These are phyloP conservation scores for Rutilus rutilus DNA, from an alignment of 2,113 vertebrate genomes.

Conservation along the genomic window DNA sequence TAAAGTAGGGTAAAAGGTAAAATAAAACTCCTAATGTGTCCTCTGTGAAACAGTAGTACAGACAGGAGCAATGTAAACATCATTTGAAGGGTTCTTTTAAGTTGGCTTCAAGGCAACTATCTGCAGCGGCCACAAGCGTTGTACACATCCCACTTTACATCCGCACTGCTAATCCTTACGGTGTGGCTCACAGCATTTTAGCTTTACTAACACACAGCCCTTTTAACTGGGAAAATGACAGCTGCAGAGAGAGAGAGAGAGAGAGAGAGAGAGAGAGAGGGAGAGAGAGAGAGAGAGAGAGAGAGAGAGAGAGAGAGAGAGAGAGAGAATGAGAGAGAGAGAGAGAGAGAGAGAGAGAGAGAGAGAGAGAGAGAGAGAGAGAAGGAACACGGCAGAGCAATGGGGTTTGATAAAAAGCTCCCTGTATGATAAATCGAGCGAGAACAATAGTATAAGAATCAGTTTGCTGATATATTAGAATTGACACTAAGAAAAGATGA, in stretches of 20 bases:
- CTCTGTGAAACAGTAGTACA: conserved; percentile 39
- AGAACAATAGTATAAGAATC: neutral
- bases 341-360: neutral
- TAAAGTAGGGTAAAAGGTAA: neutral
- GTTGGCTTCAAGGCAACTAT: conserved; percentile 40
- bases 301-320: neutral
- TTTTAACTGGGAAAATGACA: conserved; percentile 23
- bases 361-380: neutral
- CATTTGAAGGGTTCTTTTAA: conserved; percentile 59
- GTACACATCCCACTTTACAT: conserved; percentile 47
- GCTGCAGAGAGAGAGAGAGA: neutral
- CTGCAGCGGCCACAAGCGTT: neutral
- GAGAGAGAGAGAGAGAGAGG: neutral
- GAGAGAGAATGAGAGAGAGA: neutral
- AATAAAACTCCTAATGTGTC: neutral
- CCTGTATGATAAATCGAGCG: neutral
- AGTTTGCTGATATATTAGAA: conserved; percentile 1
- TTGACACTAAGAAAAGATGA: neutral
- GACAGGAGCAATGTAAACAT: conserved; percentile 59
- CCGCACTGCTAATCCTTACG: conserved; percentile 47
- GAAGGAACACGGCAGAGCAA: neutral
- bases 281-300: neutral
- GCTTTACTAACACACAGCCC: neutral
- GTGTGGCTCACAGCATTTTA: conserved; percentile 31
- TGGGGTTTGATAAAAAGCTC: conserved; percentile 2